Base-by-base conservation (phyloP, 2,888 invertebrate genomes). In the Phrixothrix hirtus region DNA sequence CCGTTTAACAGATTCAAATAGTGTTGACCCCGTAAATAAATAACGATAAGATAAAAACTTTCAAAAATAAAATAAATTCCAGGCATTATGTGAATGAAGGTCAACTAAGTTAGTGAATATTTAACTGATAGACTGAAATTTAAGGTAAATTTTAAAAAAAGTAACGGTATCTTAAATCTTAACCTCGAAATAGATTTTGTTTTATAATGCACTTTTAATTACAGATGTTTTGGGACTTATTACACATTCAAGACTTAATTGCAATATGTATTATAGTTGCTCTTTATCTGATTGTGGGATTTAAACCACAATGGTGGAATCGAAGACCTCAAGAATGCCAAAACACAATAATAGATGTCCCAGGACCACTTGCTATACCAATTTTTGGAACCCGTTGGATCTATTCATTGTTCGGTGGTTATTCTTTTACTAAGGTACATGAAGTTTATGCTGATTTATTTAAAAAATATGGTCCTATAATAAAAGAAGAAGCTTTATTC, bases 371-470 rank as follows among this genome's bases (percentile, higher is more conserved):
- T 5, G 72, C 83, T 0, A 65, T 92, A 30, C 92, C 92, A 0
- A 75, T 89, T 26, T 66, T 92, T 16, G 92, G 92, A 2, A 91
- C 92, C 2, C 80, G 86, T 44, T 92, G 92, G 92, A 81, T 89
- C 41, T 91, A 86, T 71, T 81, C 85, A 63, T 81, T 79, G 62
- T 64, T 80, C 41, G 80, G 81, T 9, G 79, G 82, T 50, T 90
- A 89, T 66, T 81, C 79, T 64, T 81, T 90, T 77, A 84, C 85
- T 58, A 86, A 87, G 70, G 77, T 92, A 32, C 91, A 90, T 71
- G 86, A 88, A 67, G 88, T 87, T 59, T 91, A 92, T 75, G 81
- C 82, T 79, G 87, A 87, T 64, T 83, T 88, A 79, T 83, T 86
- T 75, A 77, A 75, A 62, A 81, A 81, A 58, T 92, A 88, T 77